Percentiles rank a stretch among this genome's conserved stretches.
Evolutionary conservation across 2,888 invertebrate genomes (phyloP).

Genomic region (Tetramorium bicarinatum): DNA sequence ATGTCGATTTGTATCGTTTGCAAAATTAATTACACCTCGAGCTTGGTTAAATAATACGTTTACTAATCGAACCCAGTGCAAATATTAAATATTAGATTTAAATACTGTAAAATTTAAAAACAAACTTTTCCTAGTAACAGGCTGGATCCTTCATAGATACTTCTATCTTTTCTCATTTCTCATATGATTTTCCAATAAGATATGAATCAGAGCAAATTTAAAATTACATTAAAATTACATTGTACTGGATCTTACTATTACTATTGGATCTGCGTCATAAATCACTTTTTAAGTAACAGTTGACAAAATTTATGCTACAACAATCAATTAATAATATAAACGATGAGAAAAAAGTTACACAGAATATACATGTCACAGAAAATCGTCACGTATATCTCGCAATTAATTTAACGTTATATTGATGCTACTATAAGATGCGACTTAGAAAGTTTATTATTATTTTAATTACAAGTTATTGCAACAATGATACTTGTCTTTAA

Average conservation of each 20-base stretch:
- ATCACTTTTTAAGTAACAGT: neutral
- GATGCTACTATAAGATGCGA: no score
- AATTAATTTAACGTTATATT: conserved; percentile 11
- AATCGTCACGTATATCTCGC: neutral
- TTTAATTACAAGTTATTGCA: conserved; percentile 24
- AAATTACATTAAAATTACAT: neutral
- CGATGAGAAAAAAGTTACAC: neutral
- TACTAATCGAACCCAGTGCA: neutral
- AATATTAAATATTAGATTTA: neutral
- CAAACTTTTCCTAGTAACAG: neutral
- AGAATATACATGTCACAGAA: neutral
- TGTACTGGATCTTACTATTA: no score
- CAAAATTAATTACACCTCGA: neutral
- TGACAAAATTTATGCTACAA: neutral
- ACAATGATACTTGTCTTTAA: conserved; percentile 5
- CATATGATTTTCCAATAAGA: neutral
- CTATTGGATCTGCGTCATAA: neutral
- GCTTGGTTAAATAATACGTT: neutral
- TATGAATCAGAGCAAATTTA: neutral
- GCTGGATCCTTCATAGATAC: neutral
- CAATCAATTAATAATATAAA: neutral
- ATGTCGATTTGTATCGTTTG: neutral
- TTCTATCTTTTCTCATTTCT: neutral
- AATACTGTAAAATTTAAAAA: neutral
- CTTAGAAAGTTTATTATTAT: neutral